A percentile compares a stretch with the other conserved stretches of the same genome.
Evolutionary conservation across 1,140 invertebrate species (phyloP).

Genomic region (Drosophila truncata): DNA sequence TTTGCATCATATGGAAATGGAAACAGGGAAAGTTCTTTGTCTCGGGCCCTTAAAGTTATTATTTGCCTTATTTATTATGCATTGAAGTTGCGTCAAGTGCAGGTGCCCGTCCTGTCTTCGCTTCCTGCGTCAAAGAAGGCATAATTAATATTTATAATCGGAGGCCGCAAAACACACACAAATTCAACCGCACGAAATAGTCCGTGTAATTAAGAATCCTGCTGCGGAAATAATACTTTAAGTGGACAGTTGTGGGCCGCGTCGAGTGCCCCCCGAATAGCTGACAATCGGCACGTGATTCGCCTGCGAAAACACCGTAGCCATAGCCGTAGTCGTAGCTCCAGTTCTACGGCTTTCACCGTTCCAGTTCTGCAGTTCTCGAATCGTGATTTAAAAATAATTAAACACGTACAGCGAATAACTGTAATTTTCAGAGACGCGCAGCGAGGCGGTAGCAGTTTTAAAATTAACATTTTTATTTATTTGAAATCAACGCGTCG

Average conservation of each 20-base stretch:
- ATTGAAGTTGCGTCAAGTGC: conserved; percentile 65
- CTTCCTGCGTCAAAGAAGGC: conserved; percentile 31
- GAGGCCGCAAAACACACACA: conserved; percentile 16
- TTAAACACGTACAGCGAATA: conserved; percentile 83
- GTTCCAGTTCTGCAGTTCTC: conserved; percentile 8
- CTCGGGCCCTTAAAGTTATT: conserved; percentile 59
- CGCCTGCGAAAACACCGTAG: conserved; percentile 54
- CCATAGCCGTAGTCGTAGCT: background rate
- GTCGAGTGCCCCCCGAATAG: conserved; percentile 65
- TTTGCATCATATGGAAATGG: conserved; percentile 51
- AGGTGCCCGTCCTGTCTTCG: conserved; percentile 1
- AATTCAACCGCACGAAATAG: conserved; percentile 40
- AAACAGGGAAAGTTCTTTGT: conserved; percentile 49
- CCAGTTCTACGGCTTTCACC: background rate
- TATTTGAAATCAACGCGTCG: conserved; percentile 74
- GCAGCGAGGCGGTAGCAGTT: conserved; percentile 40
- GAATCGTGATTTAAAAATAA: conserved; percentile 81
- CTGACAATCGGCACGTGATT: conserved; percentile 76
- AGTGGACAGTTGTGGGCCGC: conserved; percentile 72
- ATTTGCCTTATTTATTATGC: conserved; percentile 81
- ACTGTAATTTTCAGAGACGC: conserved; percentile 74
- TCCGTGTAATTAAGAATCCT: conserved; percentile 71
- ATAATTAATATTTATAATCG: conserved; percentile 63
- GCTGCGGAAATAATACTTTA: conserved; percentile 81
- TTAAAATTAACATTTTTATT: conserved; percentile 84